Conservation (phyloP, 2,113 vertebrate species). For the Copsychus sechellarum region DNA sequence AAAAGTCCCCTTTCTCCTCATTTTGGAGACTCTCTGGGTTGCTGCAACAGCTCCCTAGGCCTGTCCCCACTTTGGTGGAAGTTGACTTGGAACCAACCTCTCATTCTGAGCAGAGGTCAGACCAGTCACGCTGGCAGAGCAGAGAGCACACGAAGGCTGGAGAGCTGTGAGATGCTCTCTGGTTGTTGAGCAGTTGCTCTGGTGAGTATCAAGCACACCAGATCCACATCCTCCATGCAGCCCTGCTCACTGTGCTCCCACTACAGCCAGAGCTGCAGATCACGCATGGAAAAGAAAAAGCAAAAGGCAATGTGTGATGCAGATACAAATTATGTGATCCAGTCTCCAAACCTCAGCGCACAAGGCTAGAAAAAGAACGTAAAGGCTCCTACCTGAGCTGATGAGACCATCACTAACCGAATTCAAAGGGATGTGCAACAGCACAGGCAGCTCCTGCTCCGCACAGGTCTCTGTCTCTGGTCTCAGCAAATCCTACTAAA, state of each 20-base stretch:
- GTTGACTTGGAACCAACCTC: background rate
- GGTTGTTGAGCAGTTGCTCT: background rate
- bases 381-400: background rate
- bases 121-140: rapidly evolving
- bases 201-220: background rate
- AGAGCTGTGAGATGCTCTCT: background rate
- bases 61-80: background rate
- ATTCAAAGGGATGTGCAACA: background rate
- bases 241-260: background rate
- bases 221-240: background rate
- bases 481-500: background rate
- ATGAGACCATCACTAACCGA: background rate
- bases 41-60: background rate
- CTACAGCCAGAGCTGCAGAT: background rate
- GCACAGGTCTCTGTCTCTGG: background rate
- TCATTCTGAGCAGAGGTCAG: background rate
- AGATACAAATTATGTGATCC: background rate
- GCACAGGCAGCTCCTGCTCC: background rate
- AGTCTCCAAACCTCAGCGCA: background rate
- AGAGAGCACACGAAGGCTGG: background rate
- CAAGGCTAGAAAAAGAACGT: background rate
- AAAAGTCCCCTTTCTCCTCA: background rate
- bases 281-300: background rate
- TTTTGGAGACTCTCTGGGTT: background rate
- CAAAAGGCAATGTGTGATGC: background rate